Conservation (phyloP, 2,113 vertebrate genomes). For the Phylloscopus trochilus region DNA sequence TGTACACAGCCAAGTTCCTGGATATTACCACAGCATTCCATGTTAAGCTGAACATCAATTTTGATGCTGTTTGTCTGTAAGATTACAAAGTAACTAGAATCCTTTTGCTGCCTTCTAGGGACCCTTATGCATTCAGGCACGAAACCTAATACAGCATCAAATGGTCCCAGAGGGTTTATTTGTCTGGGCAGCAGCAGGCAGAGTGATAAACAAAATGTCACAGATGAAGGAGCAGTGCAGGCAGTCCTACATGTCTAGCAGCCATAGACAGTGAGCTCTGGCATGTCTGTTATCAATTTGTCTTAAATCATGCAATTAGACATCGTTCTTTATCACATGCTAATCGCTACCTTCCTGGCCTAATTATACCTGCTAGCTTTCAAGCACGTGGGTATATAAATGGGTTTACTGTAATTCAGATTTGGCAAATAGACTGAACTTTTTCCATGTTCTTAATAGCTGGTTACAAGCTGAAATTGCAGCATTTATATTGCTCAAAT, state of each 20-base stretch:
- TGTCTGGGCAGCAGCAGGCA: not conserved
- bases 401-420: not conserved
- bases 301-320: not conserved
- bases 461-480: not conserved
- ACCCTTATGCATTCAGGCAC: not conserved
- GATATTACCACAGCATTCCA: not conserved
- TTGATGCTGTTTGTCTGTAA: not conserved
- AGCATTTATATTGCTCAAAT: not conserved
- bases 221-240: not conserved
- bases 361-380: not conserved
- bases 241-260: not conserved
- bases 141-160: not conserved
- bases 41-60: not conserved
- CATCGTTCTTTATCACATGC: not conserved
- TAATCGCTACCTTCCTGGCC: not conserved
- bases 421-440: not conserved
- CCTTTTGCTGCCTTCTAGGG: not conserved
- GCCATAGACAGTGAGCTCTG: not conserved
- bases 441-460: accelerated
- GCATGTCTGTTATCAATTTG: not conserved
- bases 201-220: not conserved
- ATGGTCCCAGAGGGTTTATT: not conserved
- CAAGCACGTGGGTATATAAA: not conserved
- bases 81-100: not conserved
- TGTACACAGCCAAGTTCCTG: not conserved